A percentile compares a stretch with the other conserved stretches of the same genome.
phyloP scores from a whole-genome alignment of 2,888 invertebrate genomes.

The Drosophila kuntzei region DNA sequence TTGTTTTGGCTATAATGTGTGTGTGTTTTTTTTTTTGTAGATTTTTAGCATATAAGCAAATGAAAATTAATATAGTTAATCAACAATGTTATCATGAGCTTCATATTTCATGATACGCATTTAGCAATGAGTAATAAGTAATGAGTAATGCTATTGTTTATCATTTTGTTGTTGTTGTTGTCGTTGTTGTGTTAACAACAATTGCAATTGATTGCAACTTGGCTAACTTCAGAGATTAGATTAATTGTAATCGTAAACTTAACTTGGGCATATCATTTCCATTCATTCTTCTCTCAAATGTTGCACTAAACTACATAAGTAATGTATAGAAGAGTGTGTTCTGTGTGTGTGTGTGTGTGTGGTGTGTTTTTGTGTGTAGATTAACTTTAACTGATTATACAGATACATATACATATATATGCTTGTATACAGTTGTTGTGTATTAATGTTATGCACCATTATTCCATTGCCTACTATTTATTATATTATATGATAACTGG shows the following conservation, averaged over 20 bases:
- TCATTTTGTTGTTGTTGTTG: constrained; percentile 10
- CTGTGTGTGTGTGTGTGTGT: constrained; percentile 16
- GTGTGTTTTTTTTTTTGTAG: constrained; percentile 28
- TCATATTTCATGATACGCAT: constrained; percentile 13
- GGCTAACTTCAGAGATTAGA: constrained; percentile 41
- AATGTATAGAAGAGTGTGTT: constrained; percentile 17
- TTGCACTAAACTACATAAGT: constrained; percentile 54
- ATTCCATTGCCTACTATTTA: constrained; percentile 72
- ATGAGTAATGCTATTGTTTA: constrained; percentile 49
- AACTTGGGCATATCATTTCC: constrained; percentile 63
- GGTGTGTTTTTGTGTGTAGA: constrained; percentile 36
- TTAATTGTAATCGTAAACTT: constrained; percentile 65
- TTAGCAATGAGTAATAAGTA: constrained; percentile 38
- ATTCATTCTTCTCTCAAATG: constrained; percentile 26
- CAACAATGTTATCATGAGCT: constrained; percentile 18
- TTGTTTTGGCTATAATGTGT: constrained; percentile 51
- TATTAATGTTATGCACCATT: constrained; percentile 74
- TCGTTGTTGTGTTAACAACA: constrained; percentile 20
- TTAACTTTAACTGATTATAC: constrained; percentile 63
- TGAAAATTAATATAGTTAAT: constrained; percentile 38
- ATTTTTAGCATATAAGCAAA: constrained; percentile 39
- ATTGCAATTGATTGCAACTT: constrained; percentile 45
- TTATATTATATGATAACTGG: constrained; percentile 78
- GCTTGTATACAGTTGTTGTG: constrained; percentile 31
- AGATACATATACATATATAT: constrained; percentile 31